Conservation (phyloP, 2,797 vertebrate species). For the Rhabdophis nuchalis region DNA sequence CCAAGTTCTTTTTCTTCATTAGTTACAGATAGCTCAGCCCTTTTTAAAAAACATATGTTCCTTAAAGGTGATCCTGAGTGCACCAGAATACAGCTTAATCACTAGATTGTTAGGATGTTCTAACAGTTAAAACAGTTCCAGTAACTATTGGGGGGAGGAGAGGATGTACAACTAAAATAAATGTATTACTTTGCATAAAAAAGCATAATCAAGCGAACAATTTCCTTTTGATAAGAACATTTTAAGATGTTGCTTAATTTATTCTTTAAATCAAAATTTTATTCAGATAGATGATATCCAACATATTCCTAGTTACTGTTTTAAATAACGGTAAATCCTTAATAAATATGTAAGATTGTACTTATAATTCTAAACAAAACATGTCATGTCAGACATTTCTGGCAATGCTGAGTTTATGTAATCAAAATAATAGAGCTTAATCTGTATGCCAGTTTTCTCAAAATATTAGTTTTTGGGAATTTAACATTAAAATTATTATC, state of each 20-base stretch:
- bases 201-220: not conserved
- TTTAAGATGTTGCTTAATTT: not conserved
- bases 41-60: not conserved
- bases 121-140: not conserved
- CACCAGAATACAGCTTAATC: not conserved
- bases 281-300: not conserved
- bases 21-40: not conserved
- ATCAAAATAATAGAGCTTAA: not conserved
- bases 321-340: not conserved
- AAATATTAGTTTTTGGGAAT: not conserved
- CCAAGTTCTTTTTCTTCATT: not conserved
- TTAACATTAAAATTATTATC: slow-evolving; percentile 4
- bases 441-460: slow-evolving; percentile 28
- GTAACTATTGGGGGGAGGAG: not conserved
- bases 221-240: not conserved
- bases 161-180: not conserved
- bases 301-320: not conserved
- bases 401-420: not conserved
- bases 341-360: not conserved
- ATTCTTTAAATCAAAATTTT: not conserved
- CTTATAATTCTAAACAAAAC: not conserved
- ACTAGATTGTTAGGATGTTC: not conserved
- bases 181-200: not conserved
- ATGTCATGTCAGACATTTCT: not conserved
- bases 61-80: not conserved